These are phyloP conservation scores for Pandion haliaetus DNA, from an alignment of 2,113 vertebrate species.

Conservation along the genomic window DNA sequence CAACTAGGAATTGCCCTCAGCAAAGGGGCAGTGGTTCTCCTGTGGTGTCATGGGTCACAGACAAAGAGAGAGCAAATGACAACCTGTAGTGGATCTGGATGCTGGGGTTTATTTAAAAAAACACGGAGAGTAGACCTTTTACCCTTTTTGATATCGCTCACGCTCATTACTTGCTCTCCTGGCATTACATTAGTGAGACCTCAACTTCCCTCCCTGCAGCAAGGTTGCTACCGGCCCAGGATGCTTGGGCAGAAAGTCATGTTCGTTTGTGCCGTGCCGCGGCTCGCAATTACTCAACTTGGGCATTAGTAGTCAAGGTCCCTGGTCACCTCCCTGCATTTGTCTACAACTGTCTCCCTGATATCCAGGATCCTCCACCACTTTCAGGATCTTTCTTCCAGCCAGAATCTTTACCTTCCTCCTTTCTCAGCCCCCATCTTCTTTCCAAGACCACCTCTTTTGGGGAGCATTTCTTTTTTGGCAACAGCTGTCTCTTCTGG, in stretches of 20 bases:
- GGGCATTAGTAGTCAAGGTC: neutral
- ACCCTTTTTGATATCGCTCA: neutral
- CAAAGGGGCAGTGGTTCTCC: neutral
- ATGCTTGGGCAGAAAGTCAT: neutral
- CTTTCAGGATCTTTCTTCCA: neutral
- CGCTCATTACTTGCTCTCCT: neutral
- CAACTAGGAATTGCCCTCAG: neutral
- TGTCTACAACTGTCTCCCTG: neutral
- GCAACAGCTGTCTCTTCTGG: neutral
- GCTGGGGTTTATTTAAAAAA: neutral
- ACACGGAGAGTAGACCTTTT: neutral
- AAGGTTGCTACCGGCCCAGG: neutral
- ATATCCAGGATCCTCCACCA: neutral
- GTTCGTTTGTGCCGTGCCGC: neutral
- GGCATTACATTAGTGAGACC: neutral
- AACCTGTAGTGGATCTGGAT: neutral
- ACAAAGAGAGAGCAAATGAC: neutral
- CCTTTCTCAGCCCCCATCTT: neutral
- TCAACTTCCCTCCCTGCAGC: neutral
- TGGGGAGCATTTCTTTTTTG: neutral
- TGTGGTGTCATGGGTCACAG: neutral
- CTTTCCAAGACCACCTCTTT: neutral
- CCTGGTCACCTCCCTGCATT: neutral
- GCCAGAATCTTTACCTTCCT: neutral
- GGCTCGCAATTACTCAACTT: neutral